Conservation (phyloP, 2,888 invertebrate species). For the Coleophora deauratella region DNA sequence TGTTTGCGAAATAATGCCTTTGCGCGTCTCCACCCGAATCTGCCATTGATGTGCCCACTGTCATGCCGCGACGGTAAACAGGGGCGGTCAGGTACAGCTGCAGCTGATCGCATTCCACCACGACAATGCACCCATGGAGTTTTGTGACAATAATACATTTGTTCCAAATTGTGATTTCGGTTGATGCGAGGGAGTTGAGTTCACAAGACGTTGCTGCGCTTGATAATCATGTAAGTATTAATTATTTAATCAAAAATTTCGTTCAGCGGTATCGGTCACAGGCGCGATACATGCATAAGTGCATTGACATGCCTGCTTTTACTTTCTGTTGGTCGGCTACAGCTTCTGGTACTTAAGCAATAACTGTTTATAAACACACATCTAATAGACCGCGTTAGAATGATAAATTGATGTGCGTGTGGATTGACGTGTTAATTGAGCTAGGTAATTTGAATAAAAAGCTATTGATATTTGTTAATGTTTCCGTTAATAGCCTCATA, state of each 20-base stretch:
- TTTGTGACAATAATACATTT: constrained; percentile 56
- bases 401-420: neutral
- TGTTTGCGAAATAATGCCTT: constrained; percentile 67
- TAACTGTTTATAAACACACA: constrained; percentile 12
- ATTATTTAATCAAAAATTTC: too few species aligned
- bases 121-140: constrained; percentile 69
- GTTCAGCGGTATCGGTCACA: too few species aligned
- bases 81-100: constrained; percentile 36
- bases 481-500: too few species aligned
- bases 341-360: constrained; percentile 22
- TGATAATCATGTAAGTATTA: constrained; percentile 56
- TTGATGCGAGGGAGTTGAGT: constrained; percentile 42
- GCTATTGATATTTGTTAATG: neutral
- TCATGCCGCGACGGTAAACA: constrained; percentile 64
- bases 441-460: too few species aligned
- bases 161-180: constrained; percentile 37
- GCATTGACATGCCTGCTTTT: constrained; percentile 60
- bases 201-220: constrained; percentile 33
- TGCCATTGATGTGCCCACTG: constrained; percentile 48
- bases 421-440: neutral
- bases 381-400: neutral
- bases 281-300: constrained; percentile 19
- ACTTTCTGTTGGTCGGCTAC: constrained; percentile 50
- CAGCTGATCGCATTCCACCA: constrained; percentile 19
- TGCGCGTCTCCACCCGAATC: constrained; percentile 49